Base-by-base conservation (phyloP, 2,888 invertebrate species). In the Phorcus lineatus region DNA sequence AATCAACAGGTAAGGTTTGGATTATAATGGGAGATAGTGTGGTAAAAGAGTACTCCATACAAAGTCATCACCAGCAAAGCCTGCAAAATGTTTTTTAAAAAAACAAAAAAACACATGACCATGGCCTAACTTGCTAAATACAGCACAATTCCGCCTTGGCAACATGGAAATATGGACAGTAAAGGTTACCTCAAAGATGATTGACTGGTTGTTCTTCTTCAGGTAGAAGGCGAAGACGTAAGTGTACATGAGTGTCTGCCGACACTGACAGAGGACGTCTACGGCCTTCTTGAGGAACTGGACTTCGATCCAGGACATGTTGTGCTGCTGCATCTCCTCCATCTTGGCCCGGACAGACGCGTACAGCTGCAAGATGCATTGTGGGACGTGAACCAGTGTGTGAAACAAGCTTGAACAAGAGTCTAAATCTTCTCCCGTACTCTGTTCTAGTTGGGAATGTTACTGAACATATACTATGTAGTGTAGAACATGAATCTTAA, bases 291-390 rank as follows among this genome's bases (percentile, higher is more conserved):
- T 97, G 90, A 99, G 95, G 94, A 99, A 99, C 95, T 99, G 99
- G 83, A 99, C 98, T 95, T 99, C 99, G 91, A 99, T 99, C 99
- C 99, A 99, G 87, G 98, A 98, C 98, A 99, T 99, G 93, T 98
- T 98, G 93, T 98, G 98, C 92, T 98, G 98, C 93, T 99, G 99
- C 99, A 99, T 99, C 94, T 98, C 98, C 93, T 99, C 98, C 99
- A 99, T 99, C 95, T 99, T 99, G 93, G 96, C 96, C 94, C 98
- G 97, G 81, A 99, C 97, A 82, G 97, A 97, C 9, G 97, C 97
- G 94, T 99, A 98, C 81, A 99, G 95, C 95, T 94, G 87, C 1
- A 84, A 84, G 17, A 80, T 28, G 36, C 76, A 75, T 0, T 19
- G 31, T 11, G 28, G 28, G 19, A 54, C 4, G 24, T 24, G 62